Evolutionary conservation across 37 sponge, comb jelly and placozoan genomes (phyloP).

Genomic region (Cliona cf. orientalis): DNA sequence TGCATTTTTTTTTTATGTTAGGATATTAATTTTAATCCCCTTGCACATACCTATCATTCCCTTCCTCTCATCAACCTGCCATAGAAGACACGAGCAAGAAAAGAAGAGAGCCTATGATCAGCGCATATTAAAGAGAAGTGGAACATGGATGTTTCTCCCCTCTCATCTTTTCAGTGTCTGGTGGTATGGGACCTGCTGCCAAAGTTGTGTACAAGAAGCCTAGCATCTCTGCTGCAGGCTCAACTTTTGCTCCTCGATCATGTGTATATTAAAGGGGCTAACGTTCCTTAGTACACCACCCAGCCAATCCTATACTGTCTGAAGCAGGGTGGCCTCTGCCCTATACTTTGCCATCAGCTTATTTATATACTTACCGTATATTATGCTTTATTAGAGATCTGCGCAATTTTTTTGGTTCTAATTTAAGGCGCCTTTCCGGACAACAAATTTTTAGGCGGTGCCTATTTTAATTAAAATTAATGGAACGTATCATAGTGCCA

Average conservation of each 20-base stretch:
- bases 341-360: too few species aligned
- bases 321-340: too few species aligned
- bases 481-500: too few species aligned
- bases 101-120: not conserved
- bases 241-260: not conserved
- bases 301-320: not conserved
- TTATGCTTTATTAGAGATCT: too few species aligned
- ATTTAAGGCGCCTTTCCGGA: too few species aligned
- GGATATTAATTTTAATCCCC: not conserved
- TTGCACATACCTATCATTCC: not conserved
- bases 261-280: not conserved
- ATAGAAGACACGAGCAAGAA: not conserved
- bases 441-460: too few species aligned
- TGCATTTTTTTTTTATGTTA: not conserved
- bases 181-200: slow-evolving; percentile 7
- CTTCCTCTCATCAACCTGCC: not conserved
- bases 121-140: slow-evolving; percentile 7
- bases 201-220: slow-evolving; percentile 16
- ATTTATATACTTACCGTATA: too few species aligned
- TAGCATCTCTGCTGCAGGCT: not conserved
- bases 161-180: not conserved
- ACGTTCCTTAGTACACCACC: not conserved
- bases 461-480: too few species aligned
- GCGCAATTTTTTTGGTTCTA: too few species aligned
- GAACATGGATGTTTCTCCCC: not conserved